Evolutionary conservation across 2,113 vertebrate genomes (phyloP), one percentile per base, ranked within the genome.

Genomic region (Alethe diademata): DNA sequence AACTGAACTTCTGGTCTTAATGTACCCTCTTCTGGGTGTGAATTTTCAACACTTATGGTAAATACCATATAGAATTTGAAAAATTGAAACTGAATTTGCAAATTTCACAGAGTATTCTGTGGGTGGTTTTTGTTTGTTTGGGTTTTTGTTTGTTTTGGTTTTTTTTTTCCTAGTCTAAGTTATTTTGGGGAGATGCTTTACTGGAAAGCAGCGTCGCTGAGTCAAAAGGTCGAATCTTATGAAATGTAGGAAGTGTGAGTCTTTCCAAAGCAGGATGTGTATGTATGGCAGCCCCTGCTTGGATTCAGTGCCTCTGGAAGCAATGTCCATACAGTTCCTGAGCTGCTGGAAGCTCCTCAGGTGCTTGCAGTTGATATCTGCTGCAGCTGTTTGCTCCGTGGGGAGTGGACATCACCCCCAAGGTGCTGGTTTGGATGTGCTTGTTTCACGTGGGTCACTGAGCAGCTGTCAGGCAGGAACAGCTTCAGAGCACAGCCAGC

Each of bases 381-480:
- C 60, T 82, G 40, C 67, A 92, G 50, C 47, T 74, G 47, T n/a
- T 6, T 26, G 56, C 29, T 88, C 71, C 43, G 3, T 17, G 38
- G 73, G 47, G 56, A 56, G 47, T 70, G 81, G 92, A 33, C 66
- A 40, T 67, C 51, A 19, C 22, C 58, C 38, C 69, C 5, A 11
- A 79, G 74, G 62, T 87, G 48, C 78, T 25, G 78, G 45, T 88
- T 65, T 90, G 82, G 86, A 62, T 56, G 58, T 18, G 29, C 80
- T 79, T 1, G 2, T 85, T 95, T 58, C 58, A 16, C 4, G 3
- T 14, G 56, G 82, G 47, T 80, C 74, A 42, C 22, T 6, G 53
- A 92, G n/a, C 85, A 91, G 78, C 88, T 93, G 94, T 92, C 83
- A 84, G 3, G 62, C 50, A 80, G 50, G 42, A 73, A 71, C 89